Conservation (phyloP, 2,797 vertebrate genomes). For the Poeciliopsis paucimaculata region DNA sequence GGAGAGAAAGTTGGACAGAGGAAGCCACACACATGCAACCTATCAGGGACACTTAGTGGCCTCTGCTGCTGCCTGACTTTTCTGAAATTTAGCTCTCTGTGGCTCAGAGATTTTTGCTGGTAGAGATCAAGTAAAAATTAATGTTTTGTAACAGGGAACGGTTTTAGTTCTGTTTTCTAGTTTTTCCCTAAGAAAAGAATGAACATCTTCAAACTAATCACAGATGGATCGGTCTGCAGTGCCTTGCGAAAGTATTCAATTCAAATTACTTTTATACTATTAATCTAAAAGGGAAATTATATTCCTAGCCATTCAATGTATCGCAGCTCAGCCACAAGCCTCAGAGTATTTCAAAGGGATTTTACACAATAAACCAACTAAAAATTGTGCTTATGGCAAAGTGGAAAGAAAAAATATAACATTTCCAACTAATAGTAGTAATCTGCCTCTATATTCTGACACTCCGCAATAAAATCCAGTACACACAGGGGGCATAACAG, state of each 20-base stretch:
- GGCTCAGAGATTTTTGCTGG: neutral
- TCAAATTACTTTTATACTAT: neutral
- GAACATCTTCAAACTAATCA: neutral
- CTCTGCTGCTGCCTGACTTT: constrained; percentile 6
- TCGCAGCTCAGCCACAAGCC: neutral
- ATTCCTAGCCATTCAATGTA: neutral
- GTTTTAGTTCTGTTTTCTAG: neutral
- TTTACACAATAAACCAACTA: neutral
- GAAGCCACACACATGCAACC: constrained; percentile 34
- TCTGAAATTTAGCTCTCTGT: constrained; percentile 12
- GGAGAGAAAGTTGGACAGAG: constrained; percentile 4
- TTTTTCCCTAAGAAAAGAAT: neutral
- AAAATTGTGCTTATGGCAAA: neutral
- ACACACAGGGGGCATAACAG: no score
- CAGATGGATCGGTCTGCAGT: neutral
- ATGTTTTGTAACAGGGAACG: neutral
- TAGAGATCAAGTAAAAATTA: neutral
- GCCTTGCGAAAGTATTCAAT: neutral
- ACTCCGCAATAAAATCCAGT: no score
- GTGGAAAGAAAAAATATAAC: neutral
- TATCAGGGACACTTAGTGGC: constrained; percentile 40
- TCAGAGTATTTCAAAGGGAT: neutral
- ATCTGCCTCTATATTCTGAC: no score
- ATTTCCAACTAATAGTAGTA: no score
- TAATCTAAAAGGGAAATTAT: neutral